phyloP scores from a whole-genome alignment of 1,140 invertebrate genomes.

The Microplitis demolitor region DNA sequence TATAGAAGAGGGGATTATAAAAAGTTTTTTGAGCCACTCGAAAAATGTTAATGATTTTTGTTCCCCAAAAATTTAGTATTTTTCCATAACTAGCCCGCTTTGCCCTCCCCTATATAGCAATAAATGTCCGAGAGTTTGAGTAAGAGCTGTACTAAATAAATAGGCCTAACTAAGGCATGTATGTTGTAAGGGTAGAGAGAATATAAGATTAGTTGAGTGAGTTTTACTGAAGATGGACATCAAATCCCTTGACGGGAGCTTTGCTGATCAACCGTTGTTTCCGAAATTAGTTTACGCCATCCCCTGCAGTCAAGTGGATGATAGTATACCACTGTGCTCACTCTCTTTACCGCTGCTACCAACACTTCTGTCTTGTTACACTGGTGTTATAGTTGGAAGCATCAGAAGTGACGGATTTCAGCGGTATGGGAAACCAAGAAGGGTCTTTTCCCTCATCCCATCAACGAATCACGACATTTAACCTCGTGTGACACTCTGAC shows the following conservation, averaged over 20 bases:
- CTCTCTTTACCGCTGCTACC: not conserved
- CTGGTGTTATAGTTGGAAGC: not conserved
- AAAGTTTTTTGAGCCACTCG: too few species aligned
- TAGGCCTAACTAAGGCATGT: too few species aligned
- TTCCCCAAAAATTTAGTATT: too few species aligned
- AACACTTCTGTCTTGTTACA: too few species aligned
- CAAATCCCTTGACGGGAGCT: not conserved
- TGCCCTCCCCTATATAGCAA: too few species aligned
- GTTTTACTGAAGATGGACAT: not conserved
- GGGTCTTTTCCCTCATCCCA: not conserved
- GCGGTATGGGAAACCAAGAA: not conserved
- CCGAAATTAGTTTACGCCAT: slow-evolving; percentile 6
- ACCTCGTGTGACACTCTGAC: not conserved
- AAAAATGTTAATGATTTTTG: too few species aligned
- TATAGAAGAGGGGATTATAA: too few species aligned
- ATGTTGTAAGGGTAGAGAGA: not conserved
- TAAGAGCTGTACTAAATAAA: too few species aligned
- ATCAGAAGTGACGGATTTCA: slow-evolving; percentile 5
- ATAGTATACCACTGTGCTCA: not conserved
- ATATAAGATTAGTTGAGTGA: not conserved
- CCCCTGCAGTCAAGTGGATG: not conserved
- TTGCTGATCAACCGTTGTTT: not conserved
- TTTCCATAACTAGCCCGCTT: too few species aligned
- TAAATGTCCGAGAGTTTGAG: too few species aligned
- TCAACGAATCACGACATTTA: not conserved